These are phyloP conservation scores for Spodoptera litura DNA, from an alignment of 1,140 invertebrate genomes.

Conservation along the genomic window DNA sequence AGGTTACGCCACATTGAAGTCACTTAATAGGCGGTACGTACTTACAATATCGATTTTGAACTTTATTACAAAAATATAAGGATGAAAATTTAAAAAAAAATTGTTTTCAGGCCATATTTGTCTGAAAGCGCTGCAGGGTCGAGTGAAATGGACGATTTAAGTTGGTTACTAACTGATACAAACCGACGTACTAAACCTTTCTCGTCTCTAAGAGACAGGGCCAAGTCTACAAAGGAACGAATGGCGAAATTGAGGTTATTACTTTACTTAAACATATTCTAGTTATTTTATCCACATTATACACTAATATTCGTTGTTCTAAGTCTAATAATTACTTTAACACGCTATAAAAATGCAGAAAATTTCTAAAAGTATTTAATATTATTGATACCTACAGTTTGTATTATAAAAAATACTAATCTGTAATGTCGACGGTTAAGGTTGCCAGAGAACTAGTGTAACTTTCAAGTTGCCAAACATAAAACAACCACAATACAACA, in stretches of 20 bases:
- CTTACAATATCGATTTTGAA: background rate
- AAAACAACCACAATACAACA: too few relatives aligned
- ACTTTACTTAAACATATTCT: too few relatives aligned
- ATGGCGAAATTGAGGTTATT: slow-evolving; percentile 69
- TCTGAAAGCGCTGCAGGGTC: slow-evolving; percentile 77
- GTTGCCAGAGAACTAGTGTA: too few relatives aligned
- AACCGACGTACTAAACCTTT: slow-evolving; percentile 71
- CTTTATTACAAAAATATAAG: background rate
- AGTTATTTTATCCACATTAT: too few relatives aligned
- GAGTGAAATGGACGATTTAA: slow-evolving; percentile 77
- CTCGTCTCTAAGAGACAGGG: slow-evolving; percentile 73
- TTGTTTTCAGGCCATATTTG: slow-evolving; percentile 71
- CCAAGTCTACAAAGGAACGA: slow-evolving; percentile 72
- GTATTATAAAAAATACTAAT: too few relatives aligned
- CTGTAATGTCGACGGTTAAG: too few relatives aligned
- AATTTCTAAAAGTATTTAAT: too few relatives aligned
- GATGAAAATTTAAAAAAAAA: background rate
- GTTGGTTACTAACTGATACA: slow-evolving; percentile 71
- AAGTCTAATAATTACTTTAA: too few relatives aligned
- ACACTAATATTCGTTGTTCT: too few relatives aligned
- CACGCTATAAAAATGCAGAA: too few relatives aligned
- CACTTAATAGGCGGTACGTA: slow-evolving; percentile 85
- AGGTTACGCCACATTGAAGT: slow-evolving; percentile 93
- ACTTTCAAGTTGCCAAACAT: too few relatives aligned
- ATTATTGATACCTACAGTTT: too few relatives aligned